Base-by-base conservation (phyloP, 2,797 vertebrate genomes). In the Notamacropus eugenii region DNA sequence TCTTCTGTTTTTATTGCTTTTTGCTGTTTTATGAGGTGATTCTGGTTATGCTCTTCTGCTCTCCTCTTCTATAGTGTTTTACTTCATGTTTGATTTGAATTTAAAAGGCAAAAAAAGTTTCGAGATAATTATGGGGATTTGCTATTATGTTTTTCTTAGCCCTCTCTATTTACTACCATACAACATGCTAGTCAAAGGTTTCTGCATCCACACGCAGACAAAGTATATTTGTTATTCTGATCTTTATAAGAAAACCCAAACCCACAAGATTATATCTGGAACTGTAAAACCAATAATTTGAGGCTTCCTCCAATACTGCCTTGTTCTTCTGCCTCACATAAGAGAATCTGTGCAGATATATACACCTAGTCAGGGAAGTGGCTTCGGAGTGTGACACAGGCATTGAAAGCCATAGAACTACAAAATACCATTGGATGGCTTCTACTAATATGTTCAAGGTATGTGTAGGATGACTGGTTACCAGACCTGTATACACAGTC, bases 211-310 rank as follows among this genome's bases (percentile, higher is more conserved):
- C 95, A 91, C 54, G 92, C 92, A 96, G 96, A 96, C 94, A 95
- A 94, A 96, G 90, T 91, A 4, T 93, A 95, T 96, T 96, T 97
- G 90, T 91, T 95, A 95, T 96, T 96, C 90, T 96, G 92, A 96
- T 97, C 95, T 94, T 97, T 95, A 24, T 90, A 95, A 94, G 94
- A 97, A 97, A 97, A 92, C 96, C 92, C 93, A 94, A 97, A 97
- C 95, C 97, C 94, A 95, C 97, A 97, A 82, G 92, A 94, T 95
- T 0, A 1, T 93, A 93, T 97, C 95, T 96, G 96, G 95, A 97
- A 94, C 93, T 96, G 55, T 50, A 93, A 91, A 96, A 56, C 55
- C 14, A 16, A 94, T 52, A 52, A 54, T 90, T 90, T 96, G 95
- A 92, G 59, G 92, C 82, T 96, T 96, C 94, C 93, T 97, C 55